Percentiles rank a stretch among this genome's conserved stretches.
phyloP scores from a whole-genome alignment of 2,888 invertebrate species.

The Zaprionus lineosus region DNA sequence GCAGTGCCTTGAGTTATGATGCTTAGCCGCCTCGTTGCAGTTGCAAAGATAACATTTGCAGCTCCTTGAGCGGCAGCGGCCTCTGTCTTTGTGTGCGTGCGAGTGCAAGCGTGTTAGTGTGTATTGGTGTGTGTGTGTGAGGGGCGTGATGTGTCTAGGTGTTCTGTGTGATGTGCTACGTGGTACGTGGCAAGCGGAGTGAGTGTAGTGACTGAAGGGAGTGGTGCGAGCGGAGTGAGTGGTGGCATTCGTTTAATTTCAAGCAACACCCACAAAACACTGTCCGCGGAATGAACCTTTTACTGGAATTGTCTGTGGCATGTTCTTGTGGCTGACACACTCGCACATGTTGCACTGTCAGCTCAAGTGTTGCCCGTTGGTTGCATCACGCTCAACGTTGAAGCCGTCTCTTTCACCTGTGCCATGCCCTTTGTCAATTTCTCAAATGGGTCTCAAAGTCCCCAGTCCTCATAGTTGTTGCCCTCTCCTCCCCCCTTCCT shows the following conservation, averaged over 20 bases:
- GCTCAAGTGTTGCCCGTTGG: conserved; percentile 51
- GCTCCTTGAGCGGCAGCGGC: conserved; percentile 38
- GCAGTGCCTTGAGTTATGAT: conserved; percentile 69
- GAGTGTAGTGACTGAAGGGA: no score
- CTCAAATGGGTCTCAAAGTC: conserved; percentile 62
- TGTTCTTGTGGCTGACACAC: conserved; percentile 43
- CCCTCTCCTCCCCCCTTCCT: no score
- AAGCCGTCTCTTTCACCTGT: conserved; percentile 49
- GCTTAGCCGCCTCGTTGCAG: conserved; percentile 65
- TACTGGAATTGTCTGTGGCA: conserved; percentile 71
- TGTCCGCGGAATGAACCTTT: conserved; percentile 65
- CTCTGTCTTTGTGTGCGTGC: no score
- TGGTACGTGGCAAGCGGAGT: conserved; percentile 4
- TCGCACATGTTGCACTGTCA: conserved; percentile 73
- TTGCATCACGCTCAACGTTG: conserved; percentile 11
- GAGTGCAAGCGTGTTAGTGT: no score
- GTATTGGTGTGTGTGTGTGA: no score
- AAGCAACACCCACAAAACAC: conserved; percentile 40
- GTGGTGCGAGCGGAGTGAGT: conserved; percentile 8
- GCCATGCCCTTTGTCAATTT: conserved; percentile 72
- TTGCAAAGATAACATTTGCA: conserved; percentile 57
- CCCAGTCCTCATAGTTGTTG: no score
- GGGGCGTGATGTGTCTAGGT: no score
- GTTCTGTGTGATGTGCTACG: conserved; percentile 19
- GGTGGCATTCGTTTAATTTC: conserved; percentile 70